Conservation (phyloP, 1,140 invertebrate species). For the Riptortus pedestris region DNA sequence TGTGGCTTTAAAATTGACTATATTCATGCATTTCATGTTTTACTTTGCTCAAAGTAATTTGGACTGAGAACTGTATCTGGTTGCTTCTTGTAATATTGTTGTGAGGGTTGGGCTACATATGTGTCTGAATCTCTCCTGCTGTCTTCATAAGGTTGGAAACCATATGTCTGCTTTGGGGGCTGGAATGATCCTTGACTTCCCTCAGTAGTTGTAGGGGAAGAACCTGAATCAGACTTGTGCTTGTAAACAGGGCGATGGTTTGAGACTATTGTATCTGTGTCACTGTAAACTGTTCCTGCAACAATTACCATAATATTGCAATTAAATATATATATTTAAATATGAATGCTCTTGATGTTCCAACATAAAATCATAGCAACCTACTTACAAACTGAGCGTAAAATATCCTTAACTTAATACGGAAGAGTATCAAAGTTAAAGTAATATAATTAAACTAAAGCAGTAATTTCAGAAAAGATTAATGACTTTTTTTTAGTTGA, state of each 20-base stretch:
- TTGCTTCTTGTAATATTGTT: conserved; percentile 12
- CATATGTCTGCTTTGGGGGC: conserved; percentile 17
- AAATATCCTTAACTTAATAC: too few species aligned
- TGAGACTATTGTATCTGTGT: not conserved
- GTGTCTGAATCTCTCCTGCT: not conserved
- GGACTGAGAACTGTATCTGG: conserved; percentile 13
- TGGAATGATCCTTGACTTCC: conserved; percentile 9
- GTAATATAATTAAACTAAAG: too few species aligned
- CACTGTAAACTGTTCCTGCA: not conserved
- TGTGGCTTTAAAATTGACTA: too few species aligned
- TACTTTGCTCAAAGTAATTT: conserved; percentile 15
- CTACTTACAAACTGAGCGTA: too few species aligned
- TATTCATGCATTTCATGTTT: too few species aligned
- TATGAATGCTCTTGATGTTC: too few species aligned
- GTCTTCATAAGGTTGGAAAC: conserved; percentile 13
- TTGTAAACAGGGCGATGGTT: conserved; percentile 9
- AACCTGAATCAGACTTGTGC: not conserved
- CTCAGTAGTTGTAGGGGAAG: not conserved
- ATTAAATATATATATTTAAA: too few species aligned
- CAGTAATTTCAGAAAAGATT: too few species aligned
- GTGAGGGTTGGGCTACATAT: not conserved
- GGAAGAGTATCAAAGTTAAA: too few species aligned
- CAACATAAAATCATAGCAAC: too few species aligned
- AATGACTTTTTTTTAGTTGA: too few species aligned
- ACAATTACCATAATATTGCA: too few species aligned